phyloP scores from a whole-genome alignment of 2,888 invertebrate species.

The Schrankia costaestrigalis region DNA sequence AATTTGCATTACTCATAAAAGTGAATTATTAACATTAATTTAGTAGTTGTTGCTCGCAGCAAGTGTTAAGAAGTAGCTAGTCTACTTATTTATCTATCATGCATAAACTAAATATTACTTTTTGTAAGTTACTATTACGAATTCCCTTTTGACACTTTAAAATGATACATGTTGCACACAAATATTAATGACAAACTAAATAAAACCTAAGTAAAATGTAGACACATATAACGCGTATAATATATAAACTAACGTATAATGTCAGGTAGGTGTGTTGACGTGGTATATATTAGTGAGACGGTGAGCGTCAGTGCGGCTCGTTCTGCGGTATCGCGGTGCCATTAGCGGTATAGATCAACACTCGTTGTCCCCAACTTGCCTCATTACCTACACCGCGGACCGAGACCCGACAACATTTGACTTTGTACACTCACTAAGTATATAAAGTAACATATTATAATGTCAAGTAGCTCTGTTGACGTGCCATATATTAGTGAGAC shows the following conservation, averaged over 20 bases:
- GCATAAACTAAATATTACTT: too few relatives aligned
- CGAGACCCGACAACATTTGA: slow-evolving; percentile 30
- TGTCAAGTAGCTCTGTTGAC: slow-evolving; percentile 13
- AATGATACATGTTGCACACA: too few relatives aligned
- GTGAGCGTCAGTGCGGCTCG: slow-evolving; percentile 17
- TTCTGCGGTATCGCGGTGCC: slow-evolving; percentile 22
- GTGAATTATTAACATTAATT: too few relatives aligned
- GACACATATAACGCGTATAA: too few relatives aligned
- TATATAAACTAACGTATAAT: background rate
- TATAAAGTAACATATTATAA: background rate
- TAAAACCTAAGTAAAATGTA: too few relatives aligned
- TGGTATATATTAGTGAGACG: slow-evolving; percentile 15
- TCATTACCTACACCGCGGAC: slow-evolving; percentile 37
- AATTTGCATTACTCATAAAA: too few relatives aligned
- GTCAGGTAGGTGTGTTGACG: slow-evolving; percentile 14
- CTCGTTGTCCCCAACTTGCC: slow-evolving; percentile 29
- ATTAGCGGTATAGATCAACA: slow-evolving; percentile 23
- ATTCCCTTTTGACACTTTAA: too few relatives aligned
- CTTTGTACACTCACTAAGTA: slow-evolving; percentile 22
- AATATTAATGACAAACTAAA: too few relatives aligned
- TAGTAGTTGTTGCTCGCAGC: too few relatives aligned
- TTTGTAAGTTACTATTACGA: too few relatives aligned
- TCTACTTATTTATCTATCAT: too few relatives aligned
- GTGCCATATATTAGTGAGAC: slow-evolving; percentile 17
- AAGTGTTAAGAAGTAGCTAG: too few relatives aligned